phyloP scores from a whole-genome alignment of 2,113 vertebrate species.

The Holacanthus passer region DNA sequence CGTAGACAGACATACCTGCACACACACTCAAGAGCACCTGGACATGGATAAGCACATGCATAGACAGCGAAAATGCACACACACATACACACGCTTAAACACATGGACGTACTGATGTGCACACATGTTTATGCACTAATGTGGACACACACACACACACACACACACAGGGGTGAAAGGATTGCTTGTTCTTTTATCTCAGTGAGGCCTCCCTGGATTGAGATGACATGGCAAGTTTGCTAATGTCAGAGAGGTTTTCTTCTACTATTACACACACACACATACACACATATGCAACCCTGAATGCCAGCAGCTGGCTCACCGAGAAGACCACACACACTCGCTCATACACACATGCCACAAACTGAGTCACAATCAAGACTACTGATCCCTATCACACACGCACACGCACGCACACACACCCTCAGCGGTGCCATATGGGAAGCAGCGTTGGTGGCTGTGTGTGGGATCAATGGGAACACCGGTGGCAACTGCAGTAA shows the following conservation, averaged over 20 bases:
- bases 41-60: conserved; percentile 28
- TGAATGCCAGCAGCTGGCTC: conserved; percentile 73
- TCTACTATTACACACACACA: conserved; percentile 52
- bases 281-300: conserved; percentile 21
- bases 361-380: conserved; percentile 71
- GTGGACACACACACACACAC: conserved; percentile 24
- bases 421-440: conserved; percentile 64
- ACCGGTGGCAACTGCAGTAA: conserved; percentile 55
- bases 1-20: conserved; percentile 22
- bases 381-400: conserved; percentile 69
- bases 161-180: conserved; percentile 54
- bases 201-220: conserved; percentile 55
- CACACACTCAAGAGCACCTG: conserved; percentile 30
- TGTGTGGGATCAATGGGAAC: conserved; percentile 69
- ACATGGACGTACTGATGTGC: not conserved
- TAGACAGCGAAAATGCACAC: conserved; percentile 9
- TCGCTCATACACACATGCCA: conserved; percentile 32
- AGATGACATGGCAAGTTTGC: conserved; percentile 76
- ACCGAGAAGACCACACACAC: conserved; percentile 71
- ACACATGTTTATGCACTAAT: conserved; percentile 13
- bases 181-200: conserved; percentile 70
- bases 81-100: conserved; percentile 43
- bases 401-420: conserved; percentile 30
- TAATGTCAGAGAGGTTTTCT: conserved; percentile 71
- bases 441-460: conserved; percentile 60